A percentile compares a stretch with the other conserved stretches of the same genome.
These are phyloP conservation scores for Nineta flava DNA, from an alignment of 2,888 invertebrate genomes.

Conservation along the genomic window DNA sequence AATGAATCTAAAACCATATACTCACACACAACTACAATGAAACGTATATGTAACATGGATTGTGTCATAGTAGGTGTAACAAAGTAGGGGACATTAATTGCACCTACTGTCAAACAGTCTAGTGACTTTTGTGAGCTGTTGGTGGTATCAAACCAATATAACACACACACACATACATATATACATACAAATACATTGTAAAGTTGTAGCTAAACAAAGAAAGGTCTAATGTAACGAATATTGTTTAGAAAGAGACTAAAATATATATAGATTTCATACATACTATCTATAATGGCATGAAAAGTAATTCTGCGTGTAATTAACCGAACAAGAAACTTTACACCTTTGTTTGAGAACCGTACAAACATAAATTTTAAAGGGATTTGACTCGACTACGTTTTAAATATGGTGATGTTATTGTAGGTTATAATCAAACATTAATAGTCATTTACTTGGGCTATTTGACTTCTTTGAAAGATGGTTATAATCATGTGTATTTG, in stretches of 20 bases:
- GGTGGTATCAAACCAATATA: not conserved
- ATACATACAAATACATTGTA: not conserved
- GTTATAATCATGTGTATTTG: too few relatives aligned
- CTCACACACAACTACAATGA: too few relatives aligned
- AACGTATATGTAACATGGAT: too few relatives aligned
- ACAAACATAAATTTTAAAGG: not conserved
- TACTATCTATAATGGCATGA: not conserved
- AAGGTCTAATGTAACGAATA: not conserved
- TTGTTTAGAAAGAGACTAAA: not conserved
- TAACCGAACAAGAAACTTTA: slow-evolving; percentile 21
- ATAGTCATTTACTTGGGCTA: too few relatives aligned
- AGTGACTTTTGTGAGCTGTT: not conserved
- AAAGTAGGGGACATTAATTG: not conserved
- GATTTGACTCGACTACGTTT: not conserved
- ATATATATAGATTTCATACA: not conserved
- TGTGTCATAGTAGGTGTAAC: too few relatives aligned
- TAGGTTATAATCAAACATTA: too few relatives aligned
- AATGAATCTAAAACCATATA: too few relatives aligned
- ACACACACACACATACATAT: not conserved
- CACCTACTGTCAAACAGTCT: slow-evolving; percentile 1
- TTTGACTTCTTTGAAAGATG: too few relatives aligned
- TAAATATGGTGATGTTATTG: too few relatives aligned
- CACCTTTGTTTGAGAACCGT: slow-evolving; percentile 1
- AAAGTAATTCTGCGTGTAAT: slow-evolving; percentile 27
- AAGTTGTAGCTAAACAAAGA: not conserved